These are phyloP conservation scores for Triplophysa siluroides DNA, from an alignment of 2,113 vertebrate genomes.

Conservation along the genomic window DNA sequence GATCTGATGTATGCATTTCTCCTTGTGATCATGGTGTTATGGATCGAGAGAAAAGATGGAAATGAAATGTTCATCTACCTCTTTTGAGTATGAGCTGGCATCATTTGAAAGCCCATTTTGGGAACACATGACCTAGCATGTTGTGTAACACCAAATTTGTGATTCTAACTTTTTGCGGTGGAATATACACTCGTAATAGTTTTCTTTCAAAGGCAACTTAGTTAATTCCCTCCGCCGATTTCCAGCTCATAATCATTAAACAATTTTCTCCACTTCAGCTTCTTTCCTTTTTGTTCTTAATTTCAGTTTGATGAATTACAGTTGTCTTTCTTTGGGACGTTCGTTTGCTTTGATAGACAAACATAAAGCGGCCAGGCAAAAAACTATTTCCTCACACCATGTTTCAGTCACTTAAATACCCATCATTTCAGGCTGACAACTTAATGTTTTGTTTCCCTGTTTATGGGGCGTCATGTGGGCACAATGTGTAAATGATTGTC, in stretches of 20 bases:
- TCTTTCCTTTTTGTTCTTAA: slow-evolving; percentile 58
- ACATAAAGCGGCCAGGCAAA: slow-evolving; percentile 56
- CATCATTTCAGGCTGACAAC: slow-evolving; percentile 67
- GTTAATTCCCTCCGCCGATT: neutral
- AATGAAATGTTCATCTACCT: slow-evolving; percentile 14
- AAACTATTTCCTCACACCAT: slow-evolving; percentile 57
- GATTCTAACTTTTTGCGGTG: neutral
- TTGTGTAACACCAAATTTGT: neutral
- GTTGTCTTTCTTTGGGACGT: slow-evolving; percentile 55
- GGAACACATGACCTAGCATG: neutral
- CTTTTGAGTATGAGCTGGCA: slow-evolving; percentile 5
- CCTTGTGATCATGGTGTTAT: slow-evolving; percentile 4
- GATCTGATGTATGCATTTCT: slow-evolving; percentile 37
- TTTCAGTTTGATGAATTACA: slow-evolving; percentile 62
- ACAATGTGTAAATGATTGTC: slow-evolving; percentile 71
- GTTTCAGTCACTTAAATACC: slow-evolving; percentile 66
- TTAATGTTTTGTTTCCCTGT: slow-evolving; percentile 72
- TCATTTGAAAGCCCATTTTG: neutral
- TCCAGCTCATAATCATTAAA: slow-evolving; percentile 61
- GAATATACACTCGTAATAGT: neutral
- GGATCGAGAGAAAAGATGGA: slow-evolving; percentile 15
- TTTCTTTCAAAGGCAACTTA: neutral
- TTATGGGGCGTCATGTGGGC: slow-evolving; percentile 69
- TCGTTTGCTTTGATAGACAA: slow-evolving; percentile 56
- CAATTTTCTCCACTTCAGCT: slow-evolving; percentile 49